These are phyloP conservation scores for Falco concolor DNA, from an alignment of 2,797 vertebrate genomes.

Conservation along the genomic window DNA sequence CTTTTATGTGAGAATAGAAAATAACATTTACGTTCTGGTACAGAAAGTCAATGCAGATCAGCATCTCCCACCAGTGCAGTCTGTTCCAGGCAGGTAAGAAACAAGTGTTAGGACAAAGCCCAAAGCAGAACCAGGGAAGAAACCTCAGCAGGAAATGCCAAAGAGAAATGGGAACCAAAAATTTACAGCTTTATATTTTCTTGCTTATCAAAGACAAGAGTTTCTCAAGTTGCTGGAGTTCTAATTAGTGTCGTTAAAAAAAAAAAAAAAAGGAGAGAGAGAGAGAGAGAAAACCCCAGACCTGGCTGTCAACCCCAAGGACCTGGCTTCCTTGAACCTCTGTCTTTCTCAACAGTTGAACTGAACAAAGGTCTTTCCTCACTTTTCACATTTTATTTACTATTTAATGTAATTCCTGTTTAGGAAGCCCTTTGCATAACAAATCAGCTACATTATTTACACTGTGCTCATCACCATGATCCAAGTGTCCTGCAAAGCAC, in stretches of 20 bases:
- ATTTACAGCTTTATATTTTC: not conserved
- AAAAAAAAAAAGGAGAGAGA: not conserved
- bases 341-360: not conserved
- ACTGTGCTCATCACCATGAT: not conserved
- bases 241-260: not conserved
- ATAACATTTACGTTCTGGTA: slow-evolving; percentile 21
- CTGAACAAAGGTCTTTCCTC: not conserved
- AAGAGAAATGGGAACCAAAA: not conserved
- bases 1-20: slow-evolving; percentile 46
- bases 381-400: not conserved
- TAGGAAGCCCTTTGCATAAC: slow-evolving; percentile 9
- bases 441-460: not conserved
- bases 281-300: not conserved
- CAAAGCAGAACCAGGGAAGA: not conserved
- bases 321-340: not conserved
- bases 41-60: slow-evolving; percentile 2
- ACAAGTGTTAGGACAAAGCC: not conserved
- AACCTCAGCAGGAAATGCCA: not conserved
- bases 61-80: not conserved
- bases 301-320: not conserved
- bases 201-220: not conserved
- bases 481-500: not conserved
- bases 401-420: not conserved
- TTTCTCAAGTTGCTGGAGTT: not conserved
- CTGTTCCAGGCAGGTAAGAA: not conserved